Percentiles rank a stretch among this genome's conserved stretches.
Evolutionary conservation across 2,888 invertebrate species (phyloP).

Genomic region (Callimorpha dominula): DNA sequence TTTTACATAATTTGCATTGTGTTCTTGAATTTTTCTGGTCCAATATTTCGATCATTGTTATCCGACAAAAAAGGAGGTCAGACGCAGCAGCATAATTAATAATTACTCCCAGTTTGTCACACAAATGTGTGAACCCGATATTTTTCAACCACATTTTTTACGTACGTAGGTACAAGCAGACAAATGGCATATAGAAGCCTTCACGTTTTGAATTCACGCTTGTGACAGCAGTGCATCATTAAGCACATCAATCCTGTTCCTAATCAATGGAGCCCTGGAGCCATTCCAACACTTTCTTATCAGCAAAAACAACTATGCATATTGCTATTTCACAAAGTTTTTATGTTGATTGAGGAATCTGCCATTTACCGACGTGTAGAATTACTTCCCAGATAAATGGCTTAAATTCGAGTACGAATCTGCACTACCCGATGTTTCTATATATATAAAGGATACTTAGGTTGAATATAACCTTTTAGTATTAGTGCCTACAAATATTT

Average conservation of each 20-base stretch:
- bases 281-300: background rate
- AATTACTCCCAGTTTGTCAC: background rate
- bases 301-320: background rate
- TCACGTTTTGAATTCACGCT: background rate
- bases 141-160: no score
- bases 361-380: no score
- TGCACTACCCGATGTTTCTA: background rate
- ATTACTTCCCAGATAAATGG: no score
- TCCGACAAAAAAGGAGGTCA: background rate
- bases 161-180: no score
- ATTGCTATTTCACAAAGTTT: no score
- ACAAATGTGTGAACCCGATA: background rate
- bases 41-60: background rate
- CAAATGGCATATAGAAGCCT: no score
- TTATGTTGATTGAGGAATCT: no score
- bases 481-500: background rate
- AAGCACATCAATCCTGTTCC: background rate
- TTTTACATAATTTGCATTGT: slow-evolving; percentile 8
- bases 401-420: background rate
- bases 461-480: background rate
- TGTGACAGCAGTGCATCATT: background rate
- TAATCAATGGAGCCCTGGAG: background rate
- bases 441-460: background rate
- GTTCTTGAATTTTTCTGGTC: background rate
- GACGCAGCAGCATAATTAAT: background rate